Evolutionary conservation across 2,113 vertebrate genomes (phyloP).

Genomic region (Clarias magur): DNA sequence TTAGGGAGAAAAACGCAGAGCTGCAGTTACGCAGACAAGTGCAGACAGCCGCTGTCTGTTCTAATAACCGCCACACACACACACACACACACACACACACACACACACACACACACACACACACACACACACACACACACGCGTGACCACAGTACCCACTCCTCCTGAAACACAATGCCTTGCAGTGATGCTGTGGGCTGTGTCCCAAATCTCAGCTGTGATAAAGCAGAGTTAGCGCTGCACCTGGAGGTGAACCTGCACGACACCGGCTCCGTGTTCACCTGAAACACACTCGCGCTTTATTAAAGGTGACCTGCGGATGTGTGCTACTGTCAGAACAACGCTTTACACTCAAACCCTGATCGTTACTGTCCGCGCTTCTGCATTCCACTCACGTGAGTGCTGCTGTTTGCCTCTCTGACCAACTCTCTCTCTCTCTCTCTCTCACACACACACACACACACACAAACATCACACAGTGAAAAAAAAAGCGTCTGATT

Average conservation of each 20-base stretch:
- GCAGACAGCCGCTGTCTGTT: constrained; percentile 25
- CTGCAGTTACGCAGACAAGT: background rate
- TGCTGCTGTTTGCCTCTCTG: background rate
- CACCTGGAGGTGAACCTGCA: background rate
- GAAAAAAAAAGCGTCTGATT: background rate
- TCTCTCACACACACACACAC: constrained; percentile 14
- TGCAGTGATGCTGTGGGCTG: background rate
- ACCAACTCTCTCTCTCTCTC: constrained; percentile 22
- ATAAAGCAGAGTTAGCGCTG: background rate
- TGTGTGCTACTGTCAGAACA: background rate
- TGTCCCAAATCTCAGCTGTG: background rate
- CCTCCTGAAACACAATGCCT: background rate
- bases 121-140: constrained; percentile 7
- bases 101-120: background rate
- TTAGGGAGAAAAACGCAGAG: background rate
- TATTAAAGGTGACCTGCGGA: background rate
- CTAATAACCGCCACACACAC: background rate
- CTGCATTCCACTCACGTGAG: background rate
- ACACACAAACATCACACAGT: constrained; percentile 17
- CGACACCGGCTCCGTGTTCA: background rate
- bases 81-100: constrained; percentile 6
- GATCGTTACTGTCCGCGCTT: background rate
- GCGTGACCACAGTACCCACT: background rate
- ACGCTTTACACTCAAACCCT: background rate
- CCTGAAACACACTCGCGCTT: background rate